These are phyloP conservation scores for Peromyscus leucopus DNA, from an alignment of 2,113 vertebrate genomes.

Conservation along the genomic window DNA sequence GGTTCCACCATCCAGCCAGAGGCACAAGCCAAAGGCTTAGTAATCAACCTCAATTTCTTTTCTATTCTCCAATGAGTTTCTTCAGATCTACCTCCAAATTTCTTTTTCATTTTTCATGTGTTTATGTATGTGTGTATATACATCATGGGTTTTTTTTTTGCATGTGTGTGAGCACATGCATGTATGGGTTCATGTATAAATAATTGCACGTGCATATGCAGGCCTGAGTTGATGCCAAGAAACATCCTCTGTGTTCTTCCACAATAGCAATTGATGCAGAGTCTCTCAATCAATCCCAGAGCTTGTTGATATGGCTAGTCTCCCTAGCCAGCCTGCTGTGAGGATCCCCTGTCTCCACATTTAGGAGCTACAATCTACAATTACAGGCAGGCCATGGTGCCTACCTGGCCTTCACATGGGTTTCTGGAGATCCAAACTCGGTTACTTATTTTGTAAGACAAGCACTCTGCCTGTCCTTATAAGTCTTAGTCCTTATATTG, in stretches of 20 bases:
- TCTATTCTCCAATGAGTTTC: background rate
- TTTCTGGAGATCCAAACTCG: background rate
- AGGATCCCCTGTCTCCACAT: background rate
- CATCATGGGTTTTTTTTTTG: background rate
- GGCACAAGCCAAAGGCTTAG: background rate
- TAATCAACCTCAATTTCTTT: background rate
- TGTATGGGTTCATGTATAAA: background rate
- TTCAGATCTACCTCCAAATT: background rate
- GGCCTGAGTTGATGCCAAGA: background rate
- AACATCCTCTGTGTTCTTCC: background rate
- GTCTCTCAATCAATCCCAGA: background rate
- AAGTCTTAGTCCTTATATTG: background rate
- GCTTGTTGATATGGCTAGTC: background rate
- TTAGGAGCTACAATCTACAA: background rate
- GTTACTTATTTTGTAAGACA: background rate
- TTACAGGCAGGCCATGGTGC: background rate
- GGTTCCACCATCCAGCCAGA: background rate
- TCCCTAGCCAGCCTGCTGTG: background rate
- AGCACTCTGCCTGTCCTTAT: background rate
- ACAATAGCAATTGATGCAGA: too few relatives aligned
- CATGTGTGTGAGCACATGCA: background rate
- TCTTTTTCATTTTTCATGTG: background rate
- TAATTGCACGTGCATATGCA: background rate
- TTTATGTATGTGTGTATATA: background rate
- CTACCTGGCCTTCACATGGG: background rate